These are phyloP conservation scores for Schizotus pectinicornis DNA, from an alignment of 2,888 invertebrate genomes.

Conservation along the genomic window DNA sequence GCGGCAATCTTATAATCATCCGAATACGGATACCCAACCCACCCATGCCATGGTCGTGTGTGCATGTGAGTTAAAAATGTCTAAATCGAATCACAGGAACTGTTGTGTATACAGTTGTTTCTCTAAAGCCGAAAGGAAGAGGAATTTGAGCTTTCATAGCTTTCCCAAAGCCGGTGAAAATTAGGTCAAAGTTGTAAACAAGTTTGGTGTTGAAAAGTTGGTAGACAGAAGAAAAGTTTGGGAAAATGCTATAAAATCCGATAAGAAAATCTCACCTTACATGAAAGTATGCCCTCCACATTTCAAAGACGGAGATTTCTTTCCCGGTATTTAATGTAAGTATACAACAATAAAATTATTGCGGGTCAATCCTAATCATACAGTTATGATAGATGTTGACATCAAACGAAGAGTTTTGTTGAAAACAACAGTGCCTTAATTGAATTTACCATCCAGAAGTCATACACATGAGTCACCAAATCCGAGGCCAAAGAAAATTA, in stretches of 20 bases:
- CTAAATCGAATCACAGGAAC: background rate
- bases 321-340: background rate
- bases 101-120: background rate
- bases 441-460: background rate
- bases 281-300: constrained; percentile 7
- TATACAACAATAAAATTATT: no score
- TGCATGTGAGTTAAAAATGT: no score
- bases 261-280: background rate
- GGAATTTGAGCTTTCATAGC: background rate
- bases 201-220: background rate
- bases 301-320: constrained; percentile 4
- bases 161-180: constrained; percentile 2
- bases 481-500: background rate
- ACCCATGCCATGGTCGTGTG: no score
- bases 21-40: no score
- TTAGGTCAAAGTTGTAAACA: background rate
- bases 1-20: no score
- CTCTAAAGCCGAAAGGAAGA: background rate
- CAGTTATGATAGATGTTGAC: no score
- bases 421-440: no score
- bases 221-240: constrained; percentile 1
- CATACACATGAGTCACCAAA: background rate
- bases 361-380: no score
- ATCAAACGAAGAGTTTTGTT: no score
- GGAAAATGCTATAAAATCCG: background rate